These are phyloP conservation scores for Ceriagrion tenellum DNA, from an alignment of 2,888 invertebrate genomes.

Conservation along the genomic window DNA sequence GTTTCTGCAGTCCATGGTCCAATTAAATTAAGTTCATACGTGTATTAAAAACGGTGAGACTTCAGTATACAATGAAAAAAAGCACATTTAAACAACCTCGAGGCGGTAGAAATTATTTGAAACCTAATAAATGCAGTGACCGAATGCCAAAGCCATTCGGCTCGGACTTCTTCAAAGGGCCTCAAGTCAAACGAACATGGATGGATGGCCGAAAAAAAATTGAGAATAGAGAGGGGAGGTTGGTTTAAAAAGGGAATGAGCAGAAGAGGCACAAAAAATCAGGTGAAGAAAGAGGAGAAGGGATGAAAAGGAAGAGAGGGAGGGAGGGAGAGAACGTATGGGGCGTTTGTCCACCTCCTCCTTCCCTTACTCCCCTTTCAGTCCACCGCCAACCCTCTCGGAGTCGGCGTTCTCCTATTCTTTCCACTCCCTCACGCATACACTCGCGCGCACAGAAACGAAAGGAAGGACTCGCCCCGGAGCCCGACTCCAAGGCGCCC, in stretches of 20 bases:
- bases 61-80: too few relatives aligned
- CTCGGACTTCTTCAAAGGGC: background rate
- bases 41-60: too few relatives aligned
- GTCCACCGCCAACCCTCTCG: background rate
- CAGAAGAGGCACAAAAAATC: too few relatives aligned
- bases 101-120: too few relatives aligned
- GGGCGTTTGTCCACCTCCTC: background rate
- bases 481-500: background rate
- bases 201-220: background rate
- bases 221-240: background rate
- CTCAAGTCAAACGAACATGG: background rate
- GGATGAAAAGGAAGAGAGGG: background rate
- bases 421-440: background rate
- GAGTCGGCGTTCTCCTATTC: background rate
- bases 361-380: background rate
- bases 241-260: too few relatives aligned
- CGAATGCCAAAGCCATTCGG: background rate
- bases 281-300: background rate
- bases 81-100: too few relatives aligned
- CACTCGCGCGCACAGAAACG: background rate
- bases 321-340: background rate
- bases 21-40: too few relatives aligned
- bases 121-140: too few relatives aligned
- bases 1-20: too few relatives aligned
- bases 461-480: background rate